Evolutionary conservation across 2,113 vertebrate genomes (phyloP).

Genomic region (Pyxicephalus adspersus): DNA sequence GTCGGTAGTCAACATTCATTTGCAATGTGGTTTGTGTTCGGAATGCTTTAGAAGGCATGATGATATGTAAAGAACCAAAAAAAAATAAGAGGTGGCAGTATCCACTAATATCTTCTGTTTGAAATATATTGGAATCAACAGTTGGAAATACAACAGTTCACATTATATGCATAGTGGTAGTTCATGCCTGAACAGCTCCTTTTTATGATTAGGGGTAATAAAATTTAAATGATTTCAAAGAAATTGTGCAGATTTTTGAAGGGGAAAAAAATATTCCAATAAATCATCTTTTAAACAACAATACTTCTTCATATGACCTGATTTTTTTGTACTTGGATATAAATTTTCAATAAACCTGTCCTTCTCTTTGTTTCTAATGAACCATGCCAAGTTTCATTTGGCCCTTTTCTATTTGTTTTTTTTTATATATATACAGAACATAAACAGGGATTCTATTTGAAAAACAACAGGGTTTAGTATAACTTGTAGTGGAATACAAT

Average conservation of each 20-base stretch:
- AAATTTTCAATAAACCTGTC: too few species aligned
- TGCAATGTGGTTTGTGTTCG: conserved; percentile 35
- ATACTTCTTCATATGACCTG: not conserved
- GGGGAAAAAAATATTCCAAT: not conserved
- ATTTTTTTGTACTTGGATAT: too few species aligned
- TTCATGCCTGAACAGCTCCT: not conserved
- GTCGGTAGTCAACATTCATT: conserved; percentile 53
- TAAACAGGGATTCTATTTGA: too few species aligned
- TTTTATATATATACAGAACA: too few species aligned
- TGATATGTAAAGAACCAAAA: conserved; percentile 42
- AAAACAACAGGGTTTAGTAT: too few species aligned
- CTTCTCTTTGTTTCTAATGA: too few species aligned
- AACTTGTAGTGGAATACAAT: too few species aligned
- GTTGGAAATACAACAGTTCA: conserved; percentile 25
- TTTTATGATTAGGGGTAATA: conserved; percentile 11
- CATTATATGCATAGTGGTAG: not conserved
- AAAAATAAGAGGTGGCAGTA: conserved; percentile 44
- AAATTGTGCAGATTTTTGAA: not conserved
- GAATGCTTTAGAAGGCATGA: conserved; percentile 36
- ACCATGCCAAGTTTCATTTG: too few species aligned
- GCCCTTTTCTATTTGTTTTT: too few species aligned
- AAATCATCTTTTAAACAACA: conserved; percentile 7
- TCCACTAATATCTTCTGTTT: conserved; percentile 37
- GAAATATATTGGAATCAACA: conserved; percentile 50
- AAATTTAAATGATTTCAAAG: conserved; percentile 17